Conservation (phyloP, 2,113 vertebrate genomes). For the Dissostichus mawsoni region DNA sequence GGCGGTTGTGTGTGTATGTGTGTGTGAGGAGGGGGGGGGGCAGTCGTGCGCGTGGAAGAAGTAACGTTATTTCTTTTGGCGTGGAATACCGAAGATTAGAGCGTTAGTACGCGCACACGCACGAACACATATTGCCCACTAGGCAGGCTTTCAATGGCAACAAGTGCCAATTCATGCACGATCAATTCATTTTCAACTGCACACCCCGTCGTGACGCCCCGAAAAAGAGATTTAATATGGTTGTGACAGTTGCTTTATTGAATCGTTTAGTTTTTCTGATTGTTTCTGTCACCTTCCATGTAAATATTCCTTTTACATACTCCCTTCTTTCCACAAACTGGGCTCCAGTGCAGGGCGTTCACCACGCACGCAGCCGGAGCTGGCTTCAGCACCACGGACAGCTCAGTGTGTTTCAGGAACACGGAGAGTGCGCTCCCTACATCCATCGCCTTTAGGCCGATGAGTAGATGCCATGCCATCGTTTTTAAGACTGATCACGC, state of each 20-base stretch:
- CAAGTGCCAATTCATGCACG: conserved; percentile 76
- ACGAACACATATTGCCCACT: conserved; percentile 37
- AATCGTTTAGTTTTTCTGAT: neutral
- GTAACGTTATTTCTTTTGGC: conserved; percentile 61
- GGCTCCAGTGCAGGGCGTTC: conserved; percentile 75
- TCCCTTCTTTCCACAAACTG: conserved; percentile 32
- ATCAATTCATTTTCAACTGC: conserved; percentile 29
- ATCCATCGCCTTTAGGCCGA: neutral
- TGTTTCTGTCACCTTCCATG: neutral
- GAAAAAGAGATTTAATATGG: neutral
- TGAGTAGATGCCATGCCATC: neutral
- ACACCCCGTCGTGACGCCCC: conserved; percentile 2
- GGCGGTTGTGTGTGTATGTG: conserved; percentile 26
- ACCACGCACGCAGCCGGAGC: conserved; percentile 61
- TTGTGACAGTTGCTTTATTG: neutral
- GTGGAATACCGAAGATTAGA: conserved; percentile 52
- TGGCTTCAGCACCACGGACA: conserved; percentile 79
- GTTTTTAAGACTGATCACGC: neutral
- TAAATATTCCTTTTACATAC: neutral
- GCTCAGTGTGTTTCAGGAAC: conserved; percentile 57
- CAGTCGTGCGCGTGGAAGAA: conserved; percentile 59
- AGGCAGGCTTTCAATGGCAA: conserved; percentile 65
- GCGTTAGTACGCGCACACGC: conserved; percentile 14
- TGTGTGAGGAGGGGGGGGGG: conserved; percentile 25
- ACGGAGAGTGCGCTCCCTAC: conserved; percentile 38